A percentile compares a stretch with the other conserved stretches of the same genome.
These are phyloP conservation scores for Plotosus lineatus DNA, from an alignment of 2,113 vertebrate genomes.

Conservation along the genomic window DNA sequence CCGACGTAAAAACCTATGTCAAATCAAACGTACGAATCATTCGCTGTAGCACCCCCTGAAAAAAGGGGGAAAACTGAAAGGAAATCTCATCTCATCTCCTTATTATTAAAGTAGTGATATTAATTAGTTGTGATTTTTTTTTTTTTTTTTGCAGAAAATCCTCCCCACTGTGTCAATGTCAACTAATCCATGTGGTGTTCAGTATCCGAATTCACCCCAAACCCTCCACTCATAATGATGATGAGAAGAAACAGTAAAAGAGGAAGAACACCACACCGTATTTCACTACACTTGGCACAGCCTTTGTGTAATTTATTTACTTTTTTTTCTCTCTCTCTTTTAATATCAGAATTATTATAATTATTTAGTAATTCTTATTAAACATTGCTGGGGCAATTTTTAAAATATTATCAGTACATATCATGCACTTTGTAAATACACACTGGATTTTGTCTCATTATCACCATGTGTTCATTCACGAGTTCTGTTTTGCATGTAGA, in stretches of 20 bases:
- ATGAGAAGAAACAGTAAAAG: not conserved
- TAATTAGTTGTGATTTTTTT: not conserved
- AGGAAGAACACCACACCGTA: not conserved
- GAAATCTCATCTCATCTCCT: too few relatives aligned
- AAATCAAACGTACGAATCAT: too few relatives aligned
- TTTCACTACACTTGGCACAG: not conserved
- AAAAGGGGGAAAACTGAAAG: too few relatives aligned
- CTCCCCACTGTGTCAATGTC: not conserved
- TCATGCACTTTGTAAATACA: not conserved
- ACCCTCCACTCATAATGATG: not conserved
- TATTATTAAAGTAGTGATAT: not conserved
- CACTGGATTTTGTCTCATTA: not conserved
- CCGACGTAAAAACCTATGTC: too few relatives aligned
- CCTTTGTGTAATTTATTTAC: not conserved
- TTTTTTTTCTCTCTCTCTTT: not conserved
- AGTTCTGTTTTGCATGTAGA: not conserved
- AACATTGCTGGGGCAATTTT: not conserved
- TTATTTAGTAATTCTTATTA: not conserved
- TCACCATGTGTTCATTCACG: not conserved
- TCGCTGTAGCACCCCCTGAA: too few relatives aligned
- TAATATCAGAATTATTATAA: not conserved
- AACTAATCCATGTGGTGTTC: not conserved
- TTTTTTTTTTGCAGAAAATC: constrained; percentile 11
- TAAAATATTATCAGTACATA: not conserved
- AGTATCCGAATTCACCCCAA: not conserved